A percentile compares a stretch with the other conserved stretches of the same genome.
Evolutionary conservation across 2,797 vertebrate genomes (phyloP).

Genomic region (Agapornis canus): DNA sequence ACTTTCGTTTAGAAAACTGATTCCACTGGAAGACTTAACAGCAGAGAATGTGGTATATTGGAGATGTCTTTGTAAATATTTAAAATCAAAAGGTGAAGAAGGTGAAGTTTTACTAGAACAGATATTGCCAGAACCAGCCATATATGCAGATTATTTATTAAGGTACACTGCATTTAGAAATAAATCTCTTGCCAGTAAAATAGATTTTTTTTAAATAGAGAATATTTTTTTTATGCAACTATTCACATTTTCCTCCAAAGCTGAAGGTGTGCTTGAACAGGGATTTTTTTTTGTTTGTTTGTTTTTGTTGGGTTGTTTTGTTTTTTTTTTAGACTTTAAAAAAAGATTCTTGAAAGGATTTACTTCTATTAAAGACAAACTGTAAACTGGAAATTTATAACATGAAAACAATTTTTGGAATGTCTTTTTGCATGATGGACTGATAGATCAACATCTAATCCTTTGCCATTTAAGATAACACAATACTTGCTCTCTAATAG

Average conservation of each 20-base stretch:
- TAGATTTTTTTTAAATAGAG: neutral
- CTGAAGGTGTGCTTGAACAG: neutral
- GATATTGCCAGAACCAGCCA: constrained; percentile 88
- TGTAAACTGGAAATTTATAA: neutral
- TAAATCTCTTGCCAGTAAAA: neutral
- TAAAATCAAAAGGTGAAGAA: constrained; percentile 88
- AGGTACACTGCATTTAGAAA: constrained; percentile 77
- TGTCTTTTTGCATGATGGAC: neutral
- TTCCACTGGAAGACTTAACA: constrained; percentile 85
- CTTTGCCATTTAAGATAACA: neutral
- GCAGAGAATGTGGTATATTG: constrained; percentile 91
- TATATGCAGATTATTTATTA: constrained; percentile 88
- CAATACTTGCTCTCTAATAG: neutral
- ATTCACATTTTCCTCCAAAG: neutral
- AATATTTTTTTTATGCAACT: neutral
- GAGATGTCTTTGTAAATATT: constrained; percentile 89
- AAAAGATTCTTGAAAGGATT: neutral
- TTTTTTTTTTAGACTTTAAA: neutral
- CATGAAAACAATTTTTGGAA: neutral
- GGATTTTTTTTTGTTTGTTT: neutral
- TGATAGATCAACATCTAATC: neutral
- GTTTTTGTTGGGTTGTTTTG: neutral
- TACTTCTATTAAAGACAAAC: neutral
- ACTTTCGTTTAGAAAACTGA: constrained; percentile 80
- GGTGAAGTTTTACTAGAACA: constrained; percentile 89